These are phyloP conservation scores for Limnephilus marmoratus DNA, from an alignment of 2,888 invertebrate genomes.

Conservation along the genomic window DNA sequence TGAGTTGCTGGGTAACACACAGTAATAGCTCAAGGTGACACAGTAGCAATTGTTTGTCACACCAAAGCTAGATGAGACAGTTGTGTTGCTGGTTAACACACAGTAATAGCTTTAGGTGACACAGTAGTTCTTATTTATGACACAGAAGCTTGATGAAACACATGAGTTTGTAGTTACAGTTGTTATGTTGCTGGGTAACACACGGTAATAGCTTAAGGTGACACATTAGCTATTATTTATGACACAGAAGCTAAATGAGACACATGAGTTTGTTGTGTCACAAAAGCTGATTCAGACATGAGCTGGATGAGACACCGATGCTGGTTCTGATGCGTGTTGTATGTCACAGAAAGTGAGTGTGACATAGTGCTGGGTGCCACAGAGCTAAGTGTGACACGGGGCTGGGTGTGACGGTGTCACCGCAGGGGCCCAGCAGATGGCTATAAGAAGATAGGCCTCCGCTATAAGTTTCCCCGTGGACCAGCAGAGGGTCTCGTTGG, in stretches of 20 bases:
- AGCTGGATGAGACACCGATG: background rate
- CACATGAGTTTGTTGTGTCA: background rate
- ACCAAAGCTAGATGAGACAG: background rate
- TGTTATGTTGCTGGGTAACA: too few relatives aligned
- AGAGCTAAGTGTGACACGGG: background rate
- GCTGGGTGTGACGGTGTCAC: conserved; percentile 27
- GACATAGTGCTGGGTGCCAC: background rate
- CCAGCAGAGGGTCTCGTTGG: conserved; percentile 53
- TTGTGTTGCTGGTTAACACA: too few relatives aligned
- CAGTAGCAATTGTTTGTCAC: background rate
- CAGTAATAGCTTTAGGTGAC: too few relatives aligned
- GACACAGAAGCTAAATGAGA: background rate
- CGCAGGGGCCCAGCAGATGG: conserved; percentile 9
- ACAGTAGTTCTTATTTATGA: too few relatives aligned
- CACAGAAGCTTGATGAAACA: too few relatives aligned
- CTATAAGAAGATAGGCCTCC: conserved; percentile 58
- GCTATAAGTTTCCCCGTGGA: conserved; percentile 61
- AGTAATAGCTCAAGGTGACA: background rate
- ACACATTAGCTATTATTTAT: background rate
- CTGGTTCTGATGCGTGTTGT: background rate
- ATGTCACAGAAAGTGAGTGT: background rate
- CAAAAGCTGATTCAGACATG: background rate
- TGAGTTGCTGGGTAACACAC: too few relatives aligned
- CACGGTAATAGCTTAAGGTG: background rate
- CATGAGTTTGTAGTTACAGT: too few relatives aligned